Evolutionary conservation across 2,888 invertebrate species (phyloP).

Genomic region (Gryllus longicercus): DNA sequence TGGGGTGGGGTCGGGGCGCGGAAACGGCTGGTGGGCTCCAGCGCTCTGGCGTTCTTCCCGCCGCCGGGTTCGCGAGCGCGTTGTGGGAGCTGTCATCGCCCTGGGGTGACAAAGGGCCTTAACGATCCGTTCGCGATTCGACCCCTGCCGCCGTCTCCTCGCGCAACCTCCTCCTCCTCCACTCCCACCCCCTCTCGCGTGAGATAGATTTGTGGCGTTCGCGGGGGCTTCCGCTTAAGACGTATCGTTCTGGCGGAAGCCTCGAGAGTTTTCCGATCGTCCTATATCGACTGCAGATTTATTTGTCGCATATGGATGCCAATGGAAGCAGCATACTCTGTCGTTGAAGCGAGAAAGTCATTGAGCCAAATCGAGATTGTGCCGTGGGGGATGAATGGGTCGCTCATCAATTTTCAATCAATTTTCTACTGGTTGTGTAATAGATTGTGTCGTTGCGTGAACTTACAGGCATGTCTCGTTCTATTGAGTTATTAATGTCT

Average conservation of each 20-base stretch:
- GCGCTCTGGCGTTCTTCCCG: no score
- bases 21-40: no score
- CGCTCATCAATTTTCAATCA: not conserved
- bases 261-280: not conserved
- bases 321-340: not conserved
- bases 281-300: not conserved
- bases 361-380: not conserved
- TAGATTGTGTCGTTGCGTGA: not conserved
- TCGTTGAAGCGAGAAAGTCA: not conserved
- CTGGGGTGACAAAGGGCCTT: conserved; percentile 4
- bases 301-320: conserved; percentile 3
- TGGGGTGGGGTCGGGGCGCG: no score
- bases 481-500: not conserved
- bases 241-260: not conserved
- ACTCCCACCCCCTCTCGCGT: not conserved
- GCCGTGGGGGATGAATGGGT: not conserved
- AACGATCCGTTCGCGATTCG: not conserved
- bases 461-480: no score
- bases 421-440: not conserved
- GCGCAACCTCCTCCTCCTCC: not conserved
- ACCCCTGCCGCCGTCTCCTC: not conserved
- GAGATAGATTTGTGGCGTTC: not conserved
- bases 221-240: conserved; percentile 4
- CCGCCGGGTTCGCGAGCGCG: no score
- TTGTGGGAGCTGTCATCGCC: not conserved